Conservation (phyloP, 1,140 invertebrate species). For the Anoplolepis gracilipes region DNA sequence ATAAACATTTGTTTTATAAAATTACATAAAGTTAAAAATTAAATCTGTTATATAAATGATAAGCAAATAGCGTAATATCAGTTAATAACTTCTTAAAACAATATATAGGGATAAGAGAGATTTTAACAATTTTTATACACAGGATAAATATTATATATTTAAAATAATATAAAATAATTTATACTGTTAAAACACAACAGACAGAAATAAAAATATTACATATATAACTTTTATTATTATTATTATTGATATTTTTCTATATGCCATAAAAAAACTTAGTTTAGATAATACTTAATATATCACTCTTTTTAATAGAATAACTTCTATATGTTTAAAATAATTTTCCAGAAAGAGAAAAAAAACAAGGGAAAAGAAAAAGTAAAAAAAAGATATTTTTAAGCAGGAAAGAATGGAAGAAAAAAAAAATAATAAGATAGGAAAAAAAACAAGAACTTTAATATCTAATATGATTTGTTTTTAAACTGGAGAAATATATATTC, state of each 20-base stretch:
- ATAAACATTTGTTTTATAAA: neutral
- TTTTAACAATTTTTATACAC: neutral
- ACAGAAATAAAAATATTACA: neutral
- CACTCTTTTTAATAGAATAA: neutral
- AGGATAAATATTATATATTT: neutral
- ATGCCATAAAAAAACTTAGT: neutral
- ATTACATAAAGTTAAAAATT: neutral
- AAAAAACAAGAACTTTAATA: too few relatives aligned
- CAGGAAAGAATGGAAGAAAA: neutral
- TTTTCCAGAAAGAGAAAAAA: slow-evolving; percentile 19
- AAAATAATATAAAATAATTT: neutral
- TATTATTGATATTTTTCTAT: neutral
- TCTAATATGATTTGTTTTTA: too few relatives aligned
- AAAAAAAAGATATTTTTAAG: too few relatives aligned
- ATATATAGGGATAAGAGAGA: slow-evolving; percentile 10
- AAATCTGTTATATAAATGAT: neutral
- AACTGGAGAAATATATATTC: neutral
- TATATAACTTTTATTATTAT: too few relatives aligned
- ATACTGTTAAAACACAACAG: neutral
- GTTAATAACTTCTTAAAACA: neutral
- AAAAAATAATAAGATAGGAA: neutral
- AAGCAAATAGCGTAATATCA: neutral
- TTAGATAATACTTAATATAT: neutral
- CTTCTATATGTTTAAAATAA: neutral
- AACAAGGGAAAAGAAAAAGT: neutral